A percentile compares a stretch with the other conserved stretches of the same genome.
phyloP scores from a whole-genome alignment of 2,888 invertebrate genomes.

The Boloria selene region DNA sequence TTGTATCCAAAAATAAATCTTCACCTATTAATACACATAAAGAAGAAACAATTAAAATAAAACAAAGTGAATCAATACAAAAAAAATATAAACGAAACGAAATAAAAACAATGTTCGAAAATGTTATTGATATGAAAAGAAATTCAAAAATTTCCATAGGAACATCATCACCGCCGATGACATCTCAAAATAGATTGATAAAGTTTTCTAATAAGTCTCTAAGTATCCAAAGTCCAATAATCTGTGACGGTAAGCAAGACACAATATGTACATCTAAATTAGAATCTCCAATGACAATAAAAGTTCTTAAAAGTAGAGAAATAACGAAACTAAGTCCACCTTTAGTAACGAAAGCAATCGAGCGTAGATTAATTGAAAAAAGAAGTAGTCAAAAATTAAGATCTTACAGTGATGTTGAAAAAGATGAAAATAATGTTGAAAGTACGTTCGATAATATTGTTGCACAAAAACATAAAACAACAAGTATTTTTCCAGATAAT shows the following conservation, averaged over 20 bases:
- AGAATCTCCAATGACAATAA: not conserved
- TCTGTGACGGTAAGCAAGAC: not conserved
- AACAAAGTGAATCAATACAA: not conserved
- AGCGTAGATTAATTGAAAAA: conserved; percentile 16
- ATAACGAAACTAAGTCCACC: conserved; percentile 18
- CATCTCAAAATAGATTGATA: not conserved
- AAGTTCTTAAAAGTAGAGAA: conserved; percentile 11
- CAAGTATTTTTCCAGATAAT: too few species aligned
- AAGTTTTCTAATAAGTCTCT: not conserved
- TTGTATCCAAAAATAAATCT: not conserved
- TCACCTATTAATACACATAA: not conserved
- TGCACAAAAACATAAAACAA: too few species aligned
- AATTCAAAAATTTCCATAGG: conserved; percentile 6
- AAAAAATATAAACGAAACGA: not conserved
- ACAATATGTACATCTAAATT: not conserved
- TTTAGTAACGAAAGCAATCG: conserved; percentile 12
- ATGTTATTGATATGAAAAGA: conserved; percentile 15
- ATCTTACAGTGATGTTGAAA: not conserved
- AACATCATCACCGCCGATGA: not conserved
- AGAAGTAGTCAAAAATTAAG: conserved; percentile 11
- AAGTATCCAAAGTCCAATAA: not conserved
- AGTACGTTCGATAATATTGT: not conserved
- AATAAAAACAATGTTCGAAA: conserved; percentile 14
- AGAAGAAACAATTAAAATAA: not conserved
- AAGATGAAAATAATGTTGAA: not conserved